Evolutionary conservation across 2,797 vertebrate genomes (phyloP).

Genomic region (Sphaeramia orbicularis): DNA sequence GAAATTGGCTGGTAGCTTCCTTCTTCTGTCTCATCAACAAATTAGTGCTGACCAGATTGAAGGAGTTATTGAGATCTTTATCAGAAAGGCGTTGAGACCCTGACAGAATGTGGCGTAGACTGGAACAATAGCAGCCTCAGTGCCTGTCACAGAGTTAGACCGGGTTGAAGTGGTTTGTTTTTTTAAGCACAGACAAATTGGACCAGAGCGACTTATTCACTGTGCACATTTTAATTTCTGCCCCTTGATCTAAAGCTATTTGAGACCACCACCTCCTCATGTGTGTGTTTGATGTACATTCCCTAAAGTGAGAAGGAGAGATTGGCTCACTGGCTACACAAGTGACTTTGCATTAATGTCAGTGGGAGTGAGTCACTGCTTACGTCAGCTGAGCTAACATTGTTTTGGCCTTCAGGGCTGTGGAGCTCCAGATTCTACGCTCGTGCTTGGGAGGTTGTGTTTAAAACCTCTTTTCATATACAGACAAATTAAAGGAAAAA

Average conservation of each 20-base stretch:
- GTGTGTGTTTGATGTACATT: conserved; percentile 16
- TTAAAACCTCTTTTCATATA: conserved; percentile 14
- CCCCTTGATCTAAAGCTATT: conserved; percentile 13
- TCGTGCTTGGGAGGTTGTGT: conserved; percentile 27
- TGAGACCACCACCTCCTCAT: not conserved
- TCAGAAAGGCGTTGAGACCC: not conserved
- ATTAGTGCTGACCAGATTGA: conserved; percentile 4
- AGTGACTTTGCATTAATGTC: conserved; percentile 69
- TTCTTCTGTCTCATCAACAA: conserved; percentile 6
- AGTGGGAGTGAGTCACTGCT: conserved; percentile 61
- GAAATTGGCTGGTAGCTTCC: conserved; percentile 13
- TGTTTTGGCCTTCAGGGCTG: conserved; percentile 53
- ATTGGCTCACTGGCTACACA: conserved; percentile 26
- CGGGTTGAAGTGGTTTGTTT: no score
- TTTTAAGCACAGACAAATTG: not conserved
- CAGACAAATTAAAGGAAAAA: conserved; percentile 2
- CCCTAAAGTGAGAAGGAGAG: not conserved
- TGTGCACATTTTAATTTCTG: not conserved
- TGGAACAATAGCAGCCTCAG: no score
- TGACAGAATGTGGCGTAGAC: no score
- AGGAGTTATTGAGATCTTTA: not conserved
- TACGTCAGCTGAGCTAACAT: conserved; percentile 51
- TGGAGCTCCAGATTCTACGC: conserved; percentile 52
- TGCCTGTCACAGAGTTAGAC: no score
- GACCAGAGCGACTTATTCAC: not conserved